A percentile compares a stretch with the other conserved stretches of the same genome.
Evolutionary conservation across 2,888 invertebrate genomes (phyloP).

Genomic region (Stomorhina lunata): DNA sequence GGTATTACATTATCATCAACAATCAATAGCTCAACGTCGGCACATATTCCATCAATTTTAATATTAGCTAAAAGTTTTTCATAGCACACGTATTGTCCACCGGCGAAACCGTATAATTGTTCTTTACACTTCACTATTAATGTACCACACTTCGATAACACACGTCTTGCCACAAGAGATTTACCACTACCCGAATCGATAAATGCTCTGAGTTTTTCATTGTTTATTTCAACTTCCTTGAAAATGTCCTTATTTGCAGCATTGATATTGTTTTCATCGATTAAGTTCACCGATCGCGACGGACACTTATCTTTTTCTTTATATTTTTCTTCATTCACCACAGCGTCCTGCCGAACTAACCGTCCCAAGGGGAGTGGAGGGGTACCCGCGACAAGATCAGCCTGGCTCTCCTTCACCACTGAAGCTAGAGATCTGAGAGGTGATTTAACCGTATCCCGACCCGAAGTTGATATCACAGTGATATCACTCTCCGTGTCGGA

Average conservation of each 20-base stretch:
- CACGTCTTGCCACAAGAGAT: slow-evolving; percentile 17
- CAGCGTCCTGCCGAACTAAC: too few species aligned
- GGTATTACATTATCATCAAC: slow-evolving; percentile 17
- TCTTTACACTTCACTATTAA: neutral
- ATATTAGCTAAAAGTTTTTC: slow-evolving; percentile 11
- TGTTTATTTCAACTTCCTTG: slow-evolving; percentile 41
- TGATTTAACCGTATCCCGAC: too few species aligned
- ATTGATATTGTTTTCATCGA: neutral
- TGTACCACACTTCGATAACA: neutral
- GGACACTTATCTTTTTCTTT: slow-evolving; percentile 28
- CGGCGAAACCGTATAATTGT: slow-evolving; percentile 35
- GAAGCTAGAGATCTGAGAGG: too few species aligned
- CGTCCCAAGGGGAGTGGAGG: too few species aligned
- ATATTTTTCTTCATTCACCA: neutral
- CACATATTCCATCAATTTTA: neutral
- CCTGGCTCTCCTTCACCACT: too few species aligned
- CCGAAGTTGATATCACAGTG: too few species aligned
- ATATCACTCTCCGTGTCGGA: too few species aligned
- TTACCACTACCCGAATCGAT: slow-evolving; percentile 54
- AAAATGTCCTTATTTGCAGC: neutral
- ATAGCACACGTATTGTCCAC: slow-evolving; percentile 35
- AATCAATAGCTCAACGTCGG: slow-evolving; percentile 8
- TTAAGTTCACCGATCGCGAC: neutral
- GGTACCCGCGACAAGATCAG: too few species aligned
- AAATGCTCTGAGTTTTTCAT: slow-evolving; percentile 6